Evolutionary conservation across 2,888 invertebrate genomes (phyloP), one percentile per base, ranked within the genome.

Genomic region (Pasiphila rectangulata): DNA sequence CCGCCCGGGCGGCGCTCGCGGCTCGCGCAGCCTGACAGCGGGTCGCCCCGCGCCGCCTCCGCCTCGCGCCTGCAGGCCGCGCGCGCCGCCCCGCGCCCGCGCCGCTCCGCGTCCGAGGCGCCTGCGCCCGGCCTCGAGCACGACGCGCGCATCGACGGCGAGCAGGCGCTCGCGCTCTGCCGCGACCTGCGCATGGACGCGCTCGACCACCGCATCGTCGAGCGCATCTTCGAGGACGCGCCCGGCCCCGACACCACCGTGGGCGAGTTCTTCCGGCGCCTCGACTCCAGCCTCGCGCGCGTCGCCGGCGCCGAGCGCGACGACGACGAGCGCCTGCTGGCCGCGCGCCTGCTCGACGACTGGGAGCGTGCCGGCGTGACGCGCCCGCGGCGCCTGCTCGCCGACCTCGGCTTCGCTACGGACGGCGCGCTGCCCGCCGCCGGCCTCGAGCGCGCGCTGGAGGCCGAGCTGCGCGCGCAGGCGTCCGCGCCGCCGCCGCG

Each of bases 331-430:
- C 43, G 53, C 1, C 51, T 48, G n/a, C 3, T 20, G 47, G 75
- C 84, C 10, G 91, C 92, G 41, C 77, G 86, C 10, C 87, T 95
- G 29, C 83, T 92, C 25, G 94, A 94, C 59, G 90, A 93, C 69
- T 95, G 94, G 94, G 94, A 94, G 75, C 84, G 90, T 43, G 92
- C 93, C 4, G 93, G 93, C 34, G 91, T 95, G 45, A 82, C 86
- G 32, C 91, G 92, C 30, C 91, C 94, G 10, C 90, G 91, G 38
- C 87, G 89, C 1, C 77, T 95, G 42, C 78, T 95, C 10, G 85
- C 90, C 21, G 93, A 93, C 54, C 82, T 95, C 20, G 94, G 95
- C 2, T 93, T 94, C 65, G 79, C 88, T 7, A n/a, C 30, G 3
- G 79, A 88, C 17, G 75, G 87, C 4, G 85, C 91, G 46, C 82